Evolutionary conservation across 2,113 vertebrate species (phyloP).

Genomic region (Gyps fulvus): DNA sequence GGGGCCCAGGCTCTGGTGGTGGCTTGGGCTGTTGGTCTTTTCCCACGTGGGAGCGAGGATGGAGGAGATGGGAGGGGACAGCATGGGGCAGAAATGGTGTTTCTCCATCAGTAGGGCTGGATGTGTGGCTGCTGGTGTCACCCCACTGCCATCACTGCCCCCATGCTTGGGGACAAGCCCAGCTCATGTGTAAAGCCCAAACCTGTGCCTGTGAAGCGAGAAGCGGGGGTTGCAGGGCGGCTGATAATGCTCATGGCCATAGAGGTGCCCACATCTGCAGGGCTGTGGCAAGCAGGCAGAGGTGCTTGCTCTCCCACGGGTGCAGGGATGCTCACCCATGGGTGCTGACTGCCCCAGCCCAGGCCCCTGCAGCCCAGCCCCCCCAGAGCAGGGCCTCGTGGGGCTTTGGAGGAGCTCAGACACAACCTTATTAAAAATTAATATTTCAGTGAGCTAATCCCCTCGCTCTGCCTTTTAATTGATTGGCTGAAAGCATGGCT

Average conservation of each 20-base stretch:
- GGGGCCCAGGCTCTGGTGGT: not conserved
- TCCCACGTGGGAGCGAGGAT: rapidly evolving
- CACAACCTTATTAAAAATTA: constrained; percentile 75
- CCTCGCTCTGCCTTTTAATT: constrained; percentile 71
- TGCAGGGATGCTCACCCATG: not conserved
- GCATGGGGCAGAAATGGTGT: rapidly evolving
- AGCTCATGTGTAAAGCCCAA: not conserved
- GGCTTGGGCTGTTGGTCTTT: not conserved
- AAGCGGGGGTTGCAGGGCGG: rapidly evolving
- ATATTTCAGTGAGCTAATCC: constrained; percentile 73
- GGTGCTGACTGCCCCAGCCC: not conserved
- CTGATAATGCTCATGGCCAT: not conserved
- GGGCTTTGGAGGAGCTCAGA: constrained; percentile 38
- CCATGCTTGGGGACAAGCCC: not conserved
- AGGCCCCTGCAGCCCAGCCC: not conserved
- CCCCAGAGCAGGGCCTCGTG: not conserved
- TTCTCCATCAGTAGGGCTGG: not conserved
- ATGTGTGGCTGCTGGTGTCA: not conserved
- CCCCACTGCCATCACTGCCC: not conserved
- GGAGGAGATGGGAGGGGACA: not conserved
- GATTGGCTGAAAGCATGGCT: constrained; percentile 72
- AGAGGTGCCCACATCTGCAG: not conserved
- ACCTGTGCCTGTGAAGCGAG: not conserved
- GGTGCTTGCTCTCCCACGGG: not conserved
- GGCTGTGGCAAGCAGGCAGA: not conserved